Evolutionary conservation across 2,797 vertebrate species (phyloP).

Genomic region (Artibeus lituratus): DNA sequence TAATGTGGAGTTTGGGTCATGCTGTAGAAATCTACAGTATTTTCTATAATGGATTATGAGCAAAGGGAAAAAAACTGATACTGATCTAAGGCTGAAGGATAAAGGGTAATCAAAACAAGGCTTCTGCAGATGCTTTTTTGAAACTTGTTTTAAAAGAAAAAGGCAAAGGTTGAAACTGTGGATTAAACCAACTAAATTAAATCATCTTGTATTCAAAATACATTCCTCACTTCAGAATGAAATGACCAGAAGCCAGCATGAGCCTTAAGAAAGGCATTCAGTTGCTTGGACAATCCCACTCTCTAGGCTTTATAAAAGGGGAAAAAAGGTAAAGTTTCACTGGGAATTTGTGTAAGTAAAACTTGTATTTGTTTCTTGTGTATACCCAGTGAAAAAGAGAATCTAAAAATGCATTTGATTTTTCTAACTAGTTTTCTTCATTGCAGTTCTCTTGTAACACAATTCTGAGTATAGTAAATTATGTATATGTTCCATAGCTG

Average conservation of each 20-base stretch:
- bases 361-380: neutral
- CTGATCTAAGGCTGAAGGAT: constrained; percentile 79
- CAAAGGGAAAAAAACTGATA: constrained; percentile 74
- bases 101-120: constrained; percentile 82
- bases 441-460: neutral
- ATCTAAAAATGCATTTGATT: constrained; percentile 35
- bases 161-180: constrained; percentile 80
- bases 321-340: constrained; percentile 9
- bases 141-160: constrained; percentile 79
- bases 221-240: constrained; percentile 61
- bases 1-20: constrained; percentile 67
- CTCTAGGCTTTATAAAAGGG: neutral
- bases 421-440: neutral
- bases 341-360: constrained; percentile 30
- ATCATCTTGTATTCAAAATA: constrained; percentile 70
- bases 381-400: constrained; percentile 27
- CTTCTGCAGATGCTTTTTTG: constrained; percentile 73
- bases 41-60: constrained; percentile 77
- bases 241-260: constrained; percentile 66
- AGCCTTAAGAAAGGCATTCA: constrained; percentile 41
- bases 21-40: constrained; percentile 67
- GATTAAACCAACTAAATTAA: constrained; percentile 75
- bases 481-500: neutral
- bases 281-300: constrained; percentile 38
- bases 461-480: neutral